Base-by-base conservation (phyloP, 35 echinoderm and acorn worm genomes). In the Amphiura filiformis region DNA sequence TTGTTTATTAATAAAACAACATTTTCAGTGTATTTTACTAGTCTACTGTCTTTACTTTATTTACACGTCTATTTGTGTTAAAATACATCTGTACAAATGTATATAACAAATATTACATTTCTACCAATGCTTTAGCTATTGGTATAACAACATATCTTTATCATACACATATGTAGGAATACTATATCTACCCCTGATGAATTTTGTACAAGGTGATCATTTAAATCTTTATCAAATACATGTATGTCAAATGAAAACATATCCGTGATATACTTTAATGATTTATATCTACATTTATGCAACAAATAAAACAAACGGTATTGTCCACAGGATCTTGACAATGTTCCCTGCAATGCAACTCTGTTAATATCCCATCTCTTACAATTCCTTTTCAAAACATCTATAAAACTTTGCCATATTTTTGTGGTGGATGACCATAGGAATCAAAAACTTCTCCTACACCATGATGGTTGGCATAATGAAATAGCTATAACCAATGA, bases 401-500 rank as follows among this genome's bases (percentile, higher is more conserved):
- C 14, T 13, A 31, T 41, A 26, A 85, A 85, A 76, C 26, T 31
- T 4, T 37, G 37, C 34, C 33, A 39, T 91, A 79, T 30, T 35
- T 35, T 18, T 47, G 0, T 12, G 89, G 89, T 26, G 30, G 15
- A 52, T 78, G 77, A 17, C 89, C 82, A n/a, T 85, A 91, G 17
- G 89, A 91, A 37, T 85, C 64, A 52, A 91, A 91, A 78, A 85
- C 78, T 39, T 91, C 81, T 11, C 57, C 70, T 1, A 33, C 34
- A 5, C 36, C 36, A 0, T 78, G 13, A 20, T 56, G 31, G 22
- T 79, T 31, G 34, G 78, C 77, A 32, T 57, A n/a, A n/a, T n/a
- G n/a, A 91, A 35, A 85, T 22, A 3, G 82, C 82, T 0, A 85
- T 33, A n/a, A n/a, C 81, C 82, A 84, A 39, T 84, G 87, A 0